Base-by-base conservation (phyloP, 2,113 vertebrate species). In the Sylvia atricapilla region DNA sequence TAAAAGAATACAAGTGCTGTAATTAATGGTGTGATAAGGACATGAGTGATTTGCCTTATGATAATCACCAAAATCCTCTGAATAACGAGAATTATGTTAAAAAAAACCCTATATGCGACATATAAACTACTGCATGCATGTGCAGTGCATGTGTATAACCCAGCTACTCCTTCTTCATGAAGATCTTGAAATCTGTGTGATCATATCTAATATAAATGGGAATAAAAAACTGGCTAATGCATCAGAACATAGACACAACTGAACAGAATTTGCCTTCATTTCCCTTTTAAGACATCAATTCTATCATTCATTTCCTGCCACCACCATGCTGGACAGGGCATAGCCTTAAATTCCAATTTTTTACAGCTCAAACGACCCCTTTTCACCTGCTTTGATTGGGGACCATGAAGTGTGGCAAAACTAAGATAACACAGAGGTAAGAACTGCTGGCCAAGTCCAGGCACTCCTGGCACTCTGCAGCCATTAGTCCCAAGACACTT, bases 1-100 rank as follows among this genome's bases (percentile, higher is more conserved):
- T 33, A 95, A 75, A 87, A 94, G 85, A 83, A 93, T 49, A 82
- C 53, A 72, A 94, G 53, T 31, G 28, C n/a, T 88, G 46, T 50
- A 95, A 90, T 63, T 91, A 75, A 60, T 19, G 50, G 62, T 25
- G 31, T 22, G 37, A 64, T 66, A 76, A 79, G 13, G 75, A 89
- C 31, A 47, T 0, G 21, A 78, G 24, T 3, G 6, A 73, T 83
- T 73, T 83, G 53, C 7, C 2, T 59, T 33, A 79, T 2, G 33
- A 72, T 24, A 90, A 73, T 68, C 83, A 67, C 37, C 37, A 66
- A 80, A 90, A 88, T 24, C 79, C 56, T 55, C 46, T 7, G 13
- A 83, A 50, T 4, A 53, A 76, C 0, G 3, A 49, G 31, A 83
- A 69, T 7, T 31, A 53, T 8, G 12, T 15, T 82, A 72, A 84